Conservation (phyloP, 1,140 invertebrate genomes). For the Heterodera carotae region DNA sequence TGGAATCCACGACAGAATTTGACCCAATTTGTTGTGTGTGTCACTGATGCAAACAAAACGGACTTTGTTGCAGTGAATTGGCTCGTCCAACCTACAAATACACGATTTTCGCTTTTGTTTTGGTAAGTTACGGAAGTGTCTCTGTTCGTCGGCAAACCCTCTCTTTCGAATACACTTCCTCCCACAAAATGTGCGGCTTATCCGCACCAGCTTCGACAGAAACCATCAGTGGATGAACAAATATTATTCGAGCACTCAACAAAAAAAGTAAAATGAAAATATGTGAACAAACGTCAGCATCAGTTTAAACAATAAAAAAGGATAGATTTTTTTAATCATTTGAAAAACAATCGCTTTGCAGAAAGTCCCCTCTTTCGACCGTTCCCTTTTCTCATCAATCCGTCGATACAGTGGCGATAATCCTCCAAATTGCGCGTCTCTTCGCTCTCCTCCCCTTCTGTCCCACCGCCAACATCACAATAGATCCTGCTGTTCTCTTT, state of each 20-base stretch:
- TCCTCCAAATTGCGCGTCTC: slow-evolving; percentile 29
- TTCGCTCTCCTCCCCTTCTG: slow-evolving; percentile 1
- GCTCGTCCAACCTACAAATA: slow-evolving; percentile 45
- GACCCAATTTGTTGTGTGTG: slow-evolving; percentile 52
- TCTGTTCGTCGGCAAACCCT: slow-evolving; percentile 6
- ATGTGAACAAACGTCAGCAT: background rate
- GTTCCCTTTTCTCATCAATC: slow-evolving; percentile 7
- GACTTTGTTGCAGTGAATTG: slow-evolving; percentile 39
- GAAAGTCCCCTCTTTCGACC: background rate
- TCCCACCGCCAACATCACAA: background rate
- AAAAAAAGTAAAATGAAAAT: too few relatives aligned
- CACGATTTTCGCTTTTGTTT: background rate
- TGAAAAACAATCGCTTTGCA: slow-evolving; percentile 22
- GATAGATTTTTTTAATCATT: background rate
- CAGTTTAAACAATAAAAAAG: background rate
- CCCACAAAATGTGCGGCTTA: slow-evolving; percentile 3
- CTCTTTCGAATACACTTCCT: slow-evolving; percentile 29
- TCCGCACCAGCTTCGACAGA: background rate
- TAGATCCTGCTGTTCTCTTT: slow-evolving; percentile 2
- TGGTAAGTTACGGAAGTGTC: slow-evolving; percentile 7
- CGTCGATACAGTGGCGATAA: slow-evolving; percentile 19
- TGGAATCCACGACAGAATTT: slow-evolving; percentile 47
- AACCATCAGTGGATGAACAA: background rate
- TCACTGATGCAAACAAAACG: slow-evolving; percentile 57
- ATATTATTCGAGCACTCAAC: too few relatives aligned